Percentiles rank a stretch among this genome's conserved stretches.
Evolutionary conservation across 2,888 invertebrate species (phyloP).

Genomic region (Dioctria rufipes): DNA sequence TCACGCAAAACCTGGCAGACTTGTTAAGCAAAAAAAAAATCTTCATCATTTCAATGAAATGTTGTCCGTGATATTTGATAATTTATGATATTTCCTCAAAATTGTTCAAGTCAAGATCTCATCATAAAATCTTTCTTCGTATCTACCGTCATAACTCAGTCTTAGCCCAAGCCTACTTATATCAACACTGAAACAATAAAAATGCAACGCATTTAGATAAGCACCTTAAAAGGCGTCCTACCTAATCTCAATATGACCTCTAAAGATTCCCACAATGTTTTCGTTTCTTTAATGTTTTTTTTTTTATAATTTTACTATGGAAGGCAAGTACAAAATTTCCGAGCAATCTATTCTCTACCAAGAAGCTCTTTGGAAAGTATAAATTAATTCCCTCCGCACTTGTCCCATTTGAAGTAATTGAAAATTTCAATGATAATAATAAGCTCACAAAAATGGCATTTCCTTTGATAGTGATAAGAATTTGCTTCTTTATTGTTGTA

Average conservation of each 20-base stretch:
- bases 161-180: background rate
- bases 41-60: background rate
- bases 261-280: background rate
- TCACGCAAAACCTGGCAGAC: background rate
- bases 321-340: no score
- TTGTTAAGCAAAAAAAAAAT: background rate
- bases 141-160: no score
- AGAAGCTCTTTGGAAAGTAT: no score
- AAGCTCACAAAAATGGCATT: background rate
- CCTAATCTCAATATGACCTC: background rate
- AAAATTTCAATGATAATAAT: background rate
- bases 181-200: background rate
- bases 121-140: no score
- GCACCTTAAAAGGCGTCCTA: background rate
- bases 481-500: background rate
- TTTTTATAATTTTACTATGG: no score
- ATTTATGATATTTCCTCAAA: background rate
- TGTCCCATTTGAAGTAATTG: constrained; percentile 1
- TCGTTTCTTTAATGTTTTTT: background rate
- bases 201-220: background rate
- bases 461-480: constrained; percentile 37
- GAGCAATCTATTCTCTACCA: no score
- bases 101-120: no score
- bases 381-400: background rate
- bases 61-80: background rate